Evolutionary conservation across 2,113 vertebrate species (phyloP), one percentile per base, ranked within the genome.

Genomic region (Nannobrachium achirus): DNA sequence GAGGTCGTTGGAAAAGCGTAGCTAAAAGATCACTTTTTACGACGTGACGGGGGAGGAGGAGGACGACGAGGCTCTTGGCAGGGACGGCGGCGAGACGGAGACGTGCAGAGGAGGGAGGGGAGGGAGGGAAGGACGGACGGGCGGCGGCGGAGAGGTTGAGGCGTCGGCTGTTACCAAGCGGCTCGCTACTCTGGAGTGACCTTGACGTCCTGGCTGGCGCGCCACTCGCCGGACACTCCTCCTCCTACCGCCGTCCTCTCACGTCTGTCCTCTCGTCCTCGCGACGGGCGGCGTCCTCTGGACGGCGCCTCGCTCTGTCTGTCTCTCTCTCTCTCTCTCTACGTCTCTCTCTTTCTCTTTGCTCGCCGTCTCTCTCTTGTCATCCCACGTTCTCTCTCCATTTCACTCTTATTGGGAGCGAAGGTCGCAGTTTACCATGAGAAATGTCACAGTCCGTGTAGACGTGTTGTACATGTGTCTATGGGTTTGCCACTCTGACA

Each of bases 181-280:
- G 25, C 25, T 33, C 25, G 25, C 25, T 5, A 95, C 93, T 94
- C 92, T 94, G 94, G 96, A 91, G 70, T 93, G 85, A 90, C 87
- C 86, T 91, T 91, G 88, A 15, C 8, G 0, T 46, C 66, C 56
- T 69, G 63, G 65, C 71, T 75, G 57, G 51, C 41, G 65, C 9
- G 53, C 25, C 25, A 33, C 25, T 33, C 25, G 6, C 25, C 6
- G 25, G 25, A 33, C n/a, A 39, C 16, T 15, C 14, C 6, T 14
- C 46, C 25, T 49, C 38, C 45, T 58, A 8, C 13, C 10, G 10
- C 33, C 13, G 9, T 7, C 42, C 19, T 40, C 33, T 53, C 8
- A 14, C 13, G 3, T 25, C 16, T 39, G 2, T 49, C 20, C n/a
- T 41, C 14, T 41, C 16, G 2, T 18, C 15, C 56, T 16, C 39